phyloP scores from a whole-genome alignment of 2,888 invertebrate species.

The Melanostoma mellinum region DNA sequence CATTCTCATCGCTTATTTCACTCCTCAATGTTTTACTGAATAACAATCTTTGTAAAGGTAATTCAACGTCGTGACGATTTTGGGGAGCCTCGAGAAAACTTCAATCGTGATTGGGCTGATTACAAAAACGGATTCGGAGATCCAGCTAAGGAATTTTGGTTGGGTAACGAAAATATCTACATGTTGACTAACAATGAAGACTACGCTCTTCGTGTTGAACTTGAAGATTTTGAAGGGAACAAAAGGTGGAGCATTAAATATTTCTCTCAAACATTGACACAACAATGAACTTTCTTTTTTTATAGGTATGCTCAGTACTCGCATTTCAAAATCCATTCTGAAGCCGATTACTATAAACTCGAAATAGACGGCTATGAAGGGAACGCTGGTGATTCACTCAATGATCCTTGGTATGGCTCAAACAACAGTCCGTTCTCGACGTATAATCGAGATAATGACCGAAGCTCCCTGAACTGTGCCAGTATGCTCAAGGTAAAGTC shows the following conservation, averaged over 20 bases:
- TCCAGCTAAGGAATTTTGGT: conserved; percentile 94
- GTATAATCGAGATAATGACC: conserved; percentile 95
- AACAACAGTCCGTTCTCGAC: conserved; percentile 97
- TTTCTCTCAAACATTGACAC: not conserved
- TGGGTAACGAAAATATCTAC: conserved; percentile 96
- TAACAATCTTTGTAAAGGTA: conserved; percentile 84
- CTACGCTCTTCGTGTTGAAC: conserved; percentile 92
- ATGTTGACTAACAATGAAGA: conserved; percentile 96
- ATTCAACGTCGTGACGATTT: conserved; percentile 95
- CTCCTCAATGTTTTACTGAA: conserved; percentile 39
- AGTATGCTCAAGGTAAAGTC: conserved; percentile 89
- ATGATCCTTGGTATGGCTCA: conserved; percentile 96
- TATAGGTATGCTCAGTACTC: conserved; percentile 93
- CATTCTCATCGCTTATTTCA: conserved; percentile 2
- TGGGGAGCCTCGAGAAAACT: conserved; percentile 93
- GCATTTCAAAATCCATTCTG: conserved; percentile 95
- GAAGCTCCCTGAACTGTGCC: conserved; percentile 94
- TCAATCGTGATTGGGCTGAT: conserved; percentile 95
- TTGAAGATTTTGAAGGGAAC: conserved; percentile 96
- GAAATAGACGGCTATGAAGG: conserved; percentile 96
- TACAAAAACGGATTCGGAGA: conserved; percentile 97
- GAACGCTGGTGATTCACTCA: conserved; percentile 94
- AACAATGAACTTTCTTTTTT: conserved; percentile 55
- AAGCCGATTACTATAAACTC: conserved; percentile 94
- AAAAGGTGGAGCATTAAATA: conserved; percentile 85